These are phyloP conservation scores for Drosophila persimilis DNA, from an alignment of 1,140 invertebrate species.

Conservation along the genomic window DNA sequence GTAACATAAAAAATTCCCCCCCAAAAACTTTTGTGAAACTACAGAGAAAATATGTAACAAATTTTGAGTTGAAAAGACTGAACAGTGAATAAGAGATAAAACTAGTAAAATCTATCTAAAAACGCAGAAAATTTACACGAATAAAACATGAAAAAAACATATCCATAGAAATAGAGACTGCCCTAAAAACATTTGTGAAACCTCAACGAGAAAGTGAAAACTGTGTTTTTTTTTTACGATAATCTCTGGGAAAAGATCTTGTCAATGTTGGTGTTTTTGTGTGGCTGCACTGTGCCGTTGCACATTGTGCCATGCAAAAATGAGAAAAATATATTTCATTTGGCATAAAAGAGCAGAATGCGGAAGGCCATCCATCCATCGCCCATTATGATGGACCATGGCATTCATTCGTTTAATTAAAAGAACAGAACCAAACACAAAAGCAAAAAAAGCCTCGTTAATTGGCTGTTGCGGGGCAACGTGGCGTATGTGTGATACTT, in stretches of 20 bases:
- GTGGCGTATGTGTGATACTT: slow-evolving; percentile 36
- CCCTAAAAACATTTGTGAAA: background rate
- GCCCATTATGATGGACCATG: slow-evolving; percentile 28
- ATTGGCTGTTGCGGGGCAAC: slow-evolving; percentile 52
- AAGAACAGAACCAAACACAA: slow-evolving; percentile 39
- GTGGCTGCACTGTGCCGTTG: slow-evolving; percentile 8
- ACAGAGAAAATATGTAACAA: too few relatives aligned
- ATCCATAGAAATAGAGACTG: background rate
- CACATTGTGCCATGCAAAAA: slow-evolving; percentile 16
- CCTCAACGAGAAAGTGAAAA: background rate
- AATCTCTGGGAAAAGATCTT: slow-evolving; percentile 21
- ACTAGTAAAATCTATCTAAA: too few relatives aligned
- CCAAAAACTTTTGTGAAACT: too few relatives aligned
- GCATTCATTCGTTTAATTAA: slow-evolving; percentile 67
- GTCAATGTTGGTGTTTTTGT: slow-evolving; percentile 19
- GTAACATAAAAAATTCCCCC: too few relatives aligned
- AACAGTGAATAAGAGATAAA: too few relatives aligned
- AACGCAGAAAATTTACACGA: too few relatives aligned
- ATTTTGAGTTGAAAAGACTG: too few relatives aligned
- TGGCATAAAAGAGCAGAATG: slow-evolving; percentile 10
- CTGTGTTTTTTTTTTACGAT: background rate
- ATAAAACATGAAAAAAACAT: background rate
- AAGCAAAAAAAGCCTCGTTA: slow-evolving; percentile 43
- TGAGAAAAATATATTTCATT: slow-evolving; percentile 30
- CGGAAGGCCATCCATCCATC: slow-evolving; percentile 25